A percentile compares a stretch with the other conserved stretches of the same genome.
phyloP scores from a whole-genome alignment of 2,888 invertebrate species.

The Fragum sueziense region DNA sequence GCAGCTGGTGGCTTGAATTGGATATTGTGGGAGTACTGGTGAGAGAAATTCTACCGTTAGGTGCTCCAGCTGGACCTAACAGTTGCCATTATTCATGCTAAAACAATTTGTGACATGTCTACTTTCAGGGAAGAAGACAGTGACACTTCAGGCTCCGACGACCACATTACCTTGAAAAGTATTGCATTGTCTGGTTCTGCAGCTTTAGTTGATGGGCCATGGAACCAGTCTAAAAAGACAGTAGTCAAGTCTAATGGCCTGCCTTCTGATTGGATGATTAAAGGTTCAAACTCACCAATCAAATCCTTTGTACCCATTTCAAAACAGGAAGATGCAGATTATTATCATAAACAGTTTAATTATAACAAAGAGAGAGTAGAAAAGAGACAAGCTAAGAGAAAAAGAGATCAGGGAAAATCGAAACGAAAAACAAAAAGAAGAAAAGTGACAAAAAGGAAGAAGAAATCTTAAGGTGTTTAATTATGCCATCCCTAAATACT shows the following conservation, averaged over 20 bases:
- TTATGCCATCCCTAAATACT: too few species aligned
- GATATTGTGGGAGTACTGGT: too few species aligned
- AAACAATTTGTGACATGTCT: too few species aligned
- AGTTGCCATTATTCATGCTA: background rate
- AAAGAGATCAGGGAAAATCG: slow-evolving; percentile 25
- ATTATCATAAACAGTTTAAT: slow-evolving; percentile 54
- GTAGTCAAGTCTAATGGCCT: slow-evolving; percentile 33
- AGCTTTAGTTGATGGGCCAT: slow-evolving; percentile 56
- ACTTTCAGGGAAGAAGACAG: slow-evolving; percentile 37
- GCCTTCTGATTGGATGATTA: slow-evolving; percentile 53
- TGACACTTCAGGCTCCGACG: slow-evolving; percentile 31
- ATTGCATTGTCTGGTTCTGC: slow-evolving; percentile 43
- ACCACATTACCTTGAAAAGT: slow-evolving; percentile 45
- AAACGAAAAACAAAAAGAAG: slow-evolving; percentile 38
- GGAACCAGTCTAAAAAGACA: slow-evolving; percentile 33
- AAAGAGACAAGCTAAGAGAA: slow-evolving; percentile 46
- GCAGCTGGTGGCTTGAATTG: too few species aligned
- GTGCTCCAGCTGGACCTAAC: too few species aligned
- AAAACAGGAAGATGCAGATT: slow-evolving; percentile 55
- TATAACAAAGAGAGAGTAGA: slow-evolving; percentile 48
- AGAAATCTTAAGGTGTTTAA: background rate
- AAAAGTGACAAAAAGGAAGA: slow-evolving; percentile 36
- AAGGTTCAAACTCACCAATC: slow-evolving; percentile 51
- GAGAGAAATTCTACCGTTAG: too few species aligned
- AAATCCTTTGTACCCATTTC: slow-evolving; percentile 58